Evolutionary conservation across 1,140 invertebrate species (phyloP), one percentile per base, ranked within the genome.

Genomic region (Drosophila pectinifera): DNA sequence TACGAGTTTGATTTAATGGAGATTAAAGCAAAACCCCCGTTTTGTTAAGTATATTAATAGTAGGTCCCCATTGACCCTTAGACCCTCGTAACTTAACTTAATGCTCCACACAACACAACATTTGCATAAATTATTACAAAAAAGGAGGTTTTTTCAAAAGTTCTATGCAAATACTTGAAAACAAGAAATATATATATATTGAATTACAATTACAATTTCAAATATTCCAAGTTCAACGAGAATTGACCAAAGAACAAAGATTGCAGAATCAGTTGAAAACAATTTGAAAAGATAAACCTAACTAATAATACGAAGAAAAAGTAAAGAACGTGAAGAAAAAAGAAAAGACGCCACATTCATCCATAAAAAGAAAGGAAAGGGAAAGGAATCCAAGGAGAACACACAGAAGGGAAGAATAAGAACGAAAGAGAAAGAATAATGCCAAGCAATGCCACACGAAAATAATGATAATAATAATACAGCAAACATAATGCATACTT

Each of bases 271-370:
- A 58, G 48, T 59, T 42, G 20, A 70, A 45, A 62, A 59, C 11
- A 53, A 74, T 28, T 57, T 16, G 20, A 38, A 14, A 20, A 46
- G 43, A 46, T 67, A 77, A 79, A 79, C 31, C 31, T 13, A 34
- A 34, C 2, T 13, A 34, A 34, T 34, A 34, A 6, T 18, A 49
- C 28, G 28, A 18, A 0, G 4, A 13, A 45, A 61, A 6, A 45
- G 48, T 39, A 24, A 41, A 13, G 31, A 57, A 51, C 64, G 42
- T 64, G 48, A 64, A 68, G 59, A 62, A 73, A 80, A 83, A 82
- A 82, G 79, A 82, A 82, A 70, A 78, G 38, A 69, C 61, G 84
- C 84, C 84, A 89, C 84, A 88, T 89, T 88, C 84, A 88, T 88
- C 84, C 84, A 88, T 88, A 89, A 80, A 55, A 68, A 62, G 49